Evolutionary conservation across 2,797 vertebrate genomes (phyloP), one percentile per base, ranked within the genome.

Genomic region (Microctenopoma stevenorrisi): DNA sequence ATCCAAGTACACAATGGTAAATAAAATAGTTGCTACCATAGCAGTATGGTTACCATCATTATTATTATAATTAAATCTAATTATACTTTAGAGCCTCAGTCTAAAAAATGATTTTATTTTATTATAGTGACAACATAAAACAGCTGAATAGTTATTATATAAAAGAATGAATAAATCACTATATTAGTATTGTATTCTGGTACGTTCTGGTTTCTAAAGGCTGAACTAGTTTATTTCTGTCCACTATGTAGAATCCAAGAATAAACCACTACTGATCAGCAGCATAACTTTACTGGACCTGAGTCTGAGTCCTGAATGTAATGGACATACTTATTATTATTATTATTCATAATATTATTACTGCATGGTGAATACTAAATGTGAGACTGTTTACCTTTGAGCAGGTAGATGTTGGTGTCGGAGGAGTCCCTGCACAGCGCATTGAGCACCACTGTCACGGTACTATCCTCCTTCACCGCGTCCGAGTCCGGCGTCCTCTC

Each of bases 381-480:
- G 28, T 30, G 4, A 58, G 22, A 28, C 14, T 15, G 12, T 58
- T 78, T 85, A 95, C 94, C 94, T 94, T 95, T 95, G 14, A 95
- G 92, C 55, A 95, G 88, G 78, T 92, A 94, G 2, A 91, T 67
- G n/a, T 76, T 75, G 0, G 92, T 91, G 43, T 75, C 88, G 14
- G 75, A 81, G 4, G 91, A 86, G 83, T 94, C 93, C 50, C 92
- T 83, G 68, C 86, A 86, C 59, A 95, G 71, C 13, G 94, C 92
- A 75, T 93, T 88, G 16, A 92, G 85, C 68, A 94, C 94, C 76
- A 95, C 62, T 0, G 81, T 90, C 65, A 94, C 72, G 6, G 90
- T 95, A 89, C 94, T 94, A 90, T 94, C 94, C 71, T 93, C 91
- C 71, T 90, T 93, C 65, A 94, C 87, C 15, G 79, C 8, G 14